Conservation (phyloP, 2,113 vertebrate genomes). For the Chaetodon auriga region DNA sequence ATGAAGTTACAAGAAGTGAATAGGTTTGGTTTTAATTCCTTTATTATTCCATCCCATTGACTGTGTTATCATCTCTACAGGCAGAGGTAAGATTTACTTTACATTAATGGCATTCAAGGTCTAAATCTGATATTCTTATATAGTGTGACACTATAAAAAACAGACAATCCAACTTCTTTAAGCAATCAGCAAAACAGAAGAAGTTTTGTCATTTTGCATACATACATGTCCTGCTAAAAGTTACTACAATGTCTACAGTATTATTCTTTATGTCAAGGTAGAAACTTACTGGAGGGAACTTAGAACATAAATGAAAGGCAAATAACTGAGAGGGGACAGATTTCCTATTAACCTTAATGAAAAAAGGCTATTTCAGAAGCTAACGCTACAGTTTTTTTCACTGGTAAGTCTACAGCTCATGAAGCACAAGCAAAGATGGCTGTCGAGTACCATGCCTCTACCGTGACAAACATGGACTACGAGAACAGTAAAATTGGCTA, state of each 20-base stretch:
- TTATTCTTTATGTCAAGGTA: neutral
- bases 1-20: neutral
- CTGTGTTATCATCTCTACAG: constrained; percentile 1
- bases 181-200: neutral
- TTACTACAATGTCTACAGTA: neutral
- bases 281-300: neutral
- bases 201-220: neutral
- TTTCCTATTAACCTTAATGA: too few relatives aligned
- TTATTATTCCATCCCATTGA: neutral
- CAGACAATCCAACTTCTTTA: neutral
- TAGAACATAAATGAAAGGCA: neutral
- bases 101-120: neutral
- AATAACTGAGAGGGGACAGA: neutral
- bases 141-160: neutral
- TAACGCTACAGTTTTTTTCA: neutral
- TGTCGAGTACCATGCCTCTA: constrained; percentile 41
- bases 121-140: neutral
- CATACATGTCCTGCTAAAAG: too few relatives aligned
- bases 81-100: constrained; percentile 40
- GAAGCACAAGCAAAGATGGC: constrained; percentile 51
- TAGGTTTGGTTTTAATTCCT: neutral
- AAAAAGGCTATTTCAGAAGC: neutral
- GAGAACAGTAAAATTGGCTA: constrained; percentile 58
- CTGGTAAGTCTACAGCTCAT: neutral
- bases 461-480: constrained; percentile 29